Percentiles rank a stretch among this genome's conserved stretches.
These are phyloP conservation scores for Embiotoca jacksoni DNA, from an alignment of 2,113 vertebrate genomes.

Conservation along the genomic window DNA sequence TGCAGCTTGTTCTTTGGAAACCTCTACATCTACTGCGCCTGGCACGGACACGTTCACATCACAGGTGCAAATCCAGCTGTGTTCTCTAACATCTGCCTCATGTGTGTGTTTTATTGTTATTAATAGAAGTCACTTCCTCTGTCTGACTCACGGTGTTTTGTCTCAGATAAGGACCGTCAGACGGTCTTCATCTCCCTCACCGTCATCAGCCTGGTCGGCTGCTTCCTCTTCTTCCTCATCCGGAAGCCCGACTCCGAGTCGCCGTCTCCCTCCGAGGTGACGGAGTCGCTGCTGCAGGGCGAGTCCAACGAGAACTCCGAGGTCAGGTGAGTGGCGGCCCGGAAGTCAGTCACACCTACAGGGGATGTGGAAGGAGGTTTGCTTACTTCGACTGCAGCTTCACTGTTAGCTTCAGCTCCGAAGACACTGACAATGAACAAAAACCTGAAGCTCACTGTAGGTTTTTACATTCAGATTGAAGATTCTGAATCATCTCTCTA, in stretches of 20 bases:
- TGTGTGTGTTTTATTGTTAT: neutral
- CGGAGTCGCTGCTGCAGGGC: conserved; percentile 67
- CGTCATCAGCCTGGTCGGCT: conserved; percentile 95
- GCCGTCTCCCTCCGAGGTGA: conserved; percentile 29
- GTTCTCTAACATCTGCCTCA: neutral
- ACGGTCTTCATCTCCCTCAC: conserved; percentile 97
- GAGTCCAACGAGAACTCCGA: conserved; percentile 65
- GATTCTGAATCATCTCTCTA: too few species aligned
- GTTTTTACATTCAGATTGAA: too few species aligned
- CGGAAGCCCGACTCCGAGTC: conserved; percentile 85
- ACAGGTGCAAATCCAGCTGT: conserved; percentile 83
- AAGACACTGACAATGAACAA: too few species aligned
- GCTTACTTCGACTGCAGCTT: too few species aligned
- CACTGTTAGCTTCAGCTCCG: too few species aligned
- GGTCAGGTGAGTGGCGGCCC: conserved; percentile 54
- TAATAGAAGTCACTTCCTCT: neutral
- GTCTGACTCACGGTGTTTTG: conserved; percentile 48
- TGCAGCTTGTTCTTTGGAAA: conserved; percentile 97
- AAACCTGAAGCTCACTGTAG: too few species aligned
- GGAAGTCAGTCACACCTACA: neutral
- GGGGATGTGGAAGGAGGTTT: too few species aligned
- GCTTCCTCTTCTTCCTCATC: conserved; percentile 97
- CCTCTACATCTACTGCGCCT: conserved; percentile 94
- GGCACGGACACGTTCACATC: conserved; percentile 94
- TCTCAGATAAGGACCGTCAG: conserved; percentile 91